Evolutionary conservation across 2,113 vertebrate genomes (phyloP).

Genomic region (Fulmarus glacialis): DNA sequence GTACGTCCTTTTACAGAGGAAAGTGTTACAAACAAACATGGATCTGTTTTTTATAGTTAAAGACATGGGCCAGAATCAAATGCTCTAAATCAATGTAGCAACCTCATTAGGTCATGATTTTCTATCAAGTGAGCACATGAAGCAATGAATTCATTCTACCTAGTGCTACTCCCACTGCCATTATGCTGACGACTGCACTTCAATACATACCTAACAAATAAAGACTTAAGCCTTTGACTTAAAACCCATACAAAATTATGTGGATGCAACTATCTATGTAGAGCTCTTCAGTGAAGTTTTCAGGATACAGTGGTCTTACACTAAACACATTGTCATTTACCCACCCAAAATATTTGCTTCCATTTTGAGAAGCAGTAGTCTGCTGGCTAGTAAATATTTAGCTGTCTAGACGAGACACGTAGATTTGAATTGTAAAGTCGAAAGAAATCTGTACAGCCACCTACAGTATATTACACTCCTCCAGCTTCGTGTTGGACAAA

Average conservation of each 20-base stretch:
- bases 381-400: not conserved
- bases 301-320: not conserved
- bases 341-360: not conserved
- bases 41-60: not conserved
- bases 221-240: not conserved
- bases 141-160: not conserved
- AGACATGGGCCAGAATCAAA: not conserved
- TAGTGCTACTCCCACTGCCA: not conserved
- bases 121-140: not conserved
- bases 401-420: accelerated
- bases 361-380: not conserved
- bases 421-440: not conserved
- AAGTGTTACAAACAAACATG: not conserved
- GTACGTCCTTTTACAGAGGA: not conserved
- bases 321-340: not conserved
- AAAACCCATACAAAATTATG: not conserved
- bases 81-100: not conserved
- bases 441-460: not conserved
- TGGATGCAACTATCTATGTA: not conserved
- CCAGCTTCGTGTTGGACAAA: not conserved
- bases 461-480: not conserved
- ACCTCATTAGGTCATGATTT: not conserved
- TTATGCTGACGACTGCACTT: not conserved
- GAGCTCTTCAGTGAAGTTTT: not conserved
- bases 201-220: not conserved